Percentiles rank a stretch among this genome's conserved stretches.
Conservation (phyloP, 2,888 invertebrate species). For the Poecilobothrus nobilitatus region DNA sequence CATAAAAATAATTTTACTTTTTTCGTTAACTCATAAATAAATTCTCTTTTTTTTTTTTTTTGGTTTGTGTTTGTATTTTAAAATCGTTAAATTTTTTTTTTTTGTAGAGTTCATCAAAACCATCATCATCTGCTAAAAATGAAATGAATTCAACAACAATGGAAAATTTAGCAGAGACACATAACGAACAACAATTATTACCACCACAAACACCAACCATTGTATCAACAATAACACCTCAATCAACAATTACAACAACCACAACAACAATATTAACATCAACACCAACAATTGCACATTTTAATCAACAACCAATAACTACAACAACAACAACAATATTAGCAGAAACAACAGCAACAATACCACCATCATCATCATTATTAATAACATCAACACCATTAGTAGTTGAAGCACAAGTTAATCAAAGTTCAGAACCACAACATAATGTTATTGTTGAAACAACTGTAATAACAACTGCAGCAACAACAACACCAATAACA, state of each 20-base stretch:
- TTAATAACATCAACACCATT: slow-evolving; percentile 21
- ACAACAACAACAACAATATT: background rate
- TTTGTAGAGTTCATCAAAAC: slow-evolving; percentile 30
- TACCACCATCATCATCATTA: slow-evolving; percentile 22
- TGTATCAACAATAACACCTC: slow-evolving; percentile 18
- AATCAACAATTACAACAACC: slow-evolving; percentile 21
- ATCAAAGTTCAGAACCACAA: slow-evolving; percentile 16
- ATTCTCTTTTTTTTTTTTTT: background rate
- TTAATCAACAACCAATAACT: slow-evolving; percentile 19
- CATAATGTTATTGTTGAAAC: background rate
- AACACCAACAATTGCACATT: slow-evolving; percentile 21
- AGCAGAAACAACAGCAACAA: slow-evolving; percentile 10
- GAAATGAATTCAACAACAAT: slow-evolving; percentile 32
- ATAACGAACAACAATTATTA: slow-evolving; percentile 26
- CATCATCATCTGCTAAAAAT: slow-evolving; percentile 27
- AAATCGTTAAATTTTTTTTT: background rate
- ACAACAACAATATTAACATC: slow-evolving; percentile 22
- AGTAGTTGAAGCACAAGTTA: slow-evolving; percentile 21
- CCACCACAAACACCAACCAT: slow-evolving; percentile 25
- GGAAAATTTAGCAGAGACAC: slow-evolving; percentile 32
- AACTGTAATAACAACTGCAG: background rate
- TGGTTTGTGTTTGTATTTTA: too few species aligned
- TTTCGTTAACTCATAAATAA: too few species aligned
- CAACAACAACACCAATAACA: slow-evolving; percentile 9
- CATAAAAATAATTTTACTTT: too few species aligned